Conservation (phyloP, 2,888 invertebrate genomes). For the Drosophila melanocephala region DNA sequence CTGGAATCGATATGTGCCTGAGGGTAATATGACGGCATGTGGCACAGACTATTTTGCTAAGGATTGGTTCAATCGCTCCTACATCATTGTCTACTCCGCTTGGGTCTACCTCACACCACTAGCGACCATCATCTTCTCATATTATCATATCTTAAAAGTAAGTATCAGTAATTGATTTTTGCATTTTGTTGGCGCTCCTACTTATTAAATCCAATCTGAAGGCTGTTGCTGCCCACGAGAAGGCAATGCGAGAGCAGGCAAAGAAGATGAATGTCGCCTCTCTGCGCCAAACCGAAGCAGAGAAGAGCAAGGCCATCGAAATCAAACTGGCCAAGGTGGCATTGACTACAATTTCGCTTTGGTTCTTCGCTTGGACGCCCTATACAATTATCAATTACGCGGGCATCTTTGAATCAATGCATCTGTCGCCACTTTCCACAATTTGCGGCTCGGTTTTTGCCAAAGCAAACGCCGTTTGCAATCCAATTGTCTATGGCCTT, state of each 20-base stretch:
- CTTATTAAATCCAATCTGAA: constrained; percentile 48
- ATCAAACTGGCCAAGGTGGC: constrained; percentile 88
- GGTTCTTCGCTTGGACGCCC: constrained; percentile 90
- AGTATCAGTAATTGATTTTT: constrained; percentile 1
- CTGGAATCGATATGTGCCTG: constrained; percentile 89
- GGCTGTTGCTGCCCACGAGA: constrained; percentile 87
- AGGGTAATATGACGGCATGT: constrained; percentile 89
- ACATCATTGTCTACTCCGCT: constrained; percentile 87
- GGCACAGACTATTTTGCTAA: constrained; percentile 87
- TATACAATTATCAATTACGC: constrained; percentile 87
- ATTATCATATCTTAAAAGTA: constrained; percentile 88
- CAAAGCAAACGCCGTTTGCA: constrained; percentile 88
- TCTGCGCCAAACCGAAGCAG: constrained; percentile 86
- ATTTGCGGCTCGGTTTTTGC: constrained; percentile 88
- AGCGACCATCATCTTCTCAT: constrained; percentile 87
- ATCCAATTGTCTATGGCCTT: constrained; percentile 88
- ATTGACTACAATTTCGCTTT: constrained; percentile 88
- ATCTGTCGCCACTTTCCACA: constrained; percentile 86
- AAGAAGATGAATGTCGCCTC: constrained; percentile 89
- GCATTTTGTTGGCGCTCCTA: too few relatives aligned
- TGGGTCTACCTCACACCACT: constrained; percentile 87
- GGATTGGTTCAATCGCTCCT: constrained; percentile 87
- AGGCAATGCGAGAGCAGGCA: constrained; percentile 87
- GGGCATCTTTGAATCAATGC: constrained; percentile 86
- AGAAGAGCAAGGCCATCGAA: constrained; percentile 87